Conservation (phyloP, 1,140 invertebrate genomes). For the Ridgeia piscesae region DNA sequence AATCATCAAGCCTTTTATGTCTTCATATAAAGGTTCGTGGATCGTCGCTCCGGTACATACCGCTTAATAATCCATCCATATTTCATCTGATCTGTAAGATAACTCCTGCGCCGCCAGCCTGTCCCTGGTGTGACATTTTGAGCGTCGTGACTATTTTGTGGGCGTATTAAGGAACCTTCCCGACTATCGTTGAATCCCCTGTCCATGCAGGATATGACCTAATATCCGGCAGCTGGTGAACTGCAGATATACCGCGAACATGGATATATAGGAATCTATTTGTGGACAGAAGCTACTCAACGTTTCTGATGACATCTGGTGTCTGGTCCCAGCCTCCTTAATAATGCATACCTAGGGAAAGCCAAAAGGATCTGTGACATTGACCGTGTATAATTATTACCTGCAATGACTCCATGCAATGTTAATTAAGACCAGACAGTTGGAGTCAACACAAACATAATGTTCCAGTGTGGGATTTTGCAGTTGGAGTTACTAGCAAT, state of each 20-base stretch:
- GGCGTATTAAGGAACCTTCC: background rate
- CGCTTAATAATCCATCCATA: background rate
- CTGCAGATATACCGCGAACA: background rate
- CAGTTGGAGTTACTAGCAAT: no score
- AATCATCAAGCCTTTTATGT: background rate
- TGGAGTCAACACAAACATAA: no score
- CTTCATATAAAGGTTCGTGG: background rate
- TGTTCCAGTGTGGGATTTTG: no score
- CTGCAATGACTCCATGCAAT: no score
- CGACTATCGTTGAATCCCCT: background rate
- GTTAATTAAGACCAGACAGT: no score
- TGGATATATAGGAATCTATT: background rate
- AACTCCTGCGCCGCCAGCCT: background rate
- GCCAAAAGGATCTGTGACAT: background rate
- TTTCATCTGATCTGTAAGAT: background rate
- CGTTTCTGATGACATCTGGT: background rate
- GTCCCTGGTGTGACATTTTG: background rate
- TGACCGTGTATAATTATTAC: no score
- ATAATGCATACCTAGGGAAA: background rate
- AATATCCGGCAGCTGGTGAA: background rate
- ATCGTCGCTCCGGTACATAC: background rate
- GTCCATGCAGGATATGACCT: background rate
- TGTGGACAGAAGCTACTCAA: background rate
- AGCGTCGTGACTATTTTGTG: background rate
- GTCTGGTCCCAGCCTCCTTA: background rate